Percentiles rank a stretch among this genome's conserved stretches.
These are phyloP conservation scores for Fragariocoptes setiger DNA, from an alignment of 1,140 invertebrate species.

Conservation along the genomic window DNA sequence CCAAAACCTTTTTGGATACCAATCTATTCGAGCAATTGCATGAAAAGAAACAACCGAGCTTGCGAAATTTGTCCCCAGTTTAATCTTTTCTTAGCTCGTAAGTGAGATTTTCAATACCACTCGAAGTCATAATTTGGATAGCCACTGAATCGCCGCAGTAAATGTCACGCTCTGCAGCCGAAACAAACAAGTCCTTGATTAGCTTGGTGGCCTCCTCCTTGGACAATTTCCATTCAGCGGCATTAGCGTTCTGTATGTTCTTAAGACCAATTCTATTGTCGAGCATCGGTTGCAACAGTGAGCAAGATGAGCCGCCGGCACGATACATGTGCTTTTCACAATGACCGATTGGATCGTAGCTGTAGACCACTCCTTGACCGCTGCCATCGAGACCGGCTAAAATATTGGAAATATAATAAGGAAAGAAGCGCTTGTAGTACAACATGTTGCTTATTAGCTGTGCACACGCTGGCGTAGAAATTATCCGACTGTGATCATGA, in stretches of 20 bases:
- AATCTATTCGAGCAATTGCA: too few relatives aligned
- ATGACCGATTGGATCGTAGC: slow-evolving; percentile 29
- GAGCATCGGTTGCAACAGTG: slow-evolving; percentile 44
- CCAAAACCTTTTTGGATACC: too few relatives aligned
- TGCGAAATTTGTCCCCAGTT: slow-evolving; percentile 1
- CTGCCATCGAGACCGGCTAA: slow-evolving; percentile 43
- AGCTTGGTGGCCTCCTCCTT: slow-evolving; percentile 44
- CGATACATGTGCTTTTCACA: slow-evolving; percentile 42
- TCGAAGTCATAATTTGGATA: slow-evolving; percentile 62
- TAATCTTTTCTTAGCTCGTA: slow-evolving; percentile 15
- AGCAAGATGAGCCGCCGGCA: slow-evolving; percentile 48
- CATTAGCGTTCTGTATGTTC: slow-evolving; percentile 33
- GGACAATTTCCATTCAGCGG: slow-evolving; percentile 21
- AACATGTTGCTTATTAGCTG: slow-evolving; percentile 83
- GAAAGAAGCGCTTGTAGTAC: slow-evolving; percentile 90
- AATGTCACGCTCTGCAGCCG: slow-evolving; percentile 83
- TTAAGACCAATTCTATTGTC: slow-evolving; percentile 63
- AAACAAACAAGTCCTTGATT: slow-evolving; percentile 79
- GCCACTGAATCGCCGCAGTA: slow-evolving; percentile 69
- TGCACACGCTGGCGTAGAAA: slow-evolving; percentile 63
- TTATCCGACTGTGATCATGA: slow-evolving; percentile 71
- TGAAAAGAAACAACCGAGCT: too few relatives aligned
- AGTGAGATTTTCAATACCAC: slow-evolving; percentile 28
- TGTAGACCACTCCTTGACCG: slow-evolving; percentile 16
- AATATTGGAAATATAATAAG: slow-evolving; percentile 85